A percentile compares a stretch with the other conserved stretches of the same genome.
Conservation (phyloP, 2,797 vertebrate species). For the Lithobates pipiens region DNA sequence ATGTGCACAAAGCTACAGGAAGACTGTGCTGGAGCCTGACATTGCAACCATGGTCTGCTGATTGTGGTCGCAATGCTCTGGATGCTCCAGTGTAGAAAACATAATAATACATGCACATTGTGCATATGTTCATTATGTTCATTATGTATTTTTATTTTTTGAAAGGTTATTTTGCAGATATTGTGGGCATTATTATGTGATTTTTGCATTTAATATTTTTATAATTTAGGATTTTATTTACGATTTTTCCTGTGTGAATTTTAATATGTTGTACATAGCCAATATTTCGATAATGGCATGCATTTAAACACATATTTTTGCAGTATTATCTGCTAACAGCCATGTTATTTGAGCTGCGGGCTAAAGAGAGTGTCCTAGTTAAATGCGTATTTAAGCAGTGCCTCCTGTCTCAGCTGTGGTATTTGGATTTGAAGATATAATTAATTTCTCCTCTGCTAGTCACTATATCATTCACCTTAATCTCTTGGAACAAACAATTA, state of each 20-base stretch:
- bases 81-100: no score
- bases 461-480: conserved; percentile 40
- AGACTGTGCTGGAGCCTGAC: no score
- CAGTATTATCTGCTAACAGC: neutral
- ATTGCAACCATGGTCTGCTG: no score
- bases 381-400: conserved; percentile 10
- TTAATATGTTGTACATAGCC: no score
- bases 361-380: conserved; percentile 28
- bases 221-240: neutral
- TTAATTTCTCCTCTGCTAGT: conserved; percentile 34
- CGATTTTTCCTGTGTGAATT: no score
- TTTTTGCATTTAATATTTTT: neutral
- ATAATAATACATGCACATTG: no score
- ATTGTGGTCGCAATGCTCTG: no score
- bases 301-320: neutral
- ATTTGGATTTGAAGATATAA: conserved; percentile 24
- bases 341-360: neutral
- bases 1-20: no score
- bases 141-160: no score
- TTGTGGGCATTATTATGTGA: no score
- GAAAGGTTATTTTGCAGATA: no score
- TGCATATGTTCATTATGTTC: no score
- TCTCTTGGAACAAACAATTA: conserved; percentile 44
- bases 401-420: conserved; percentile 12
- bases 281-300: neutral